Percentiles rank a stretch among this genome's conserved stretches.
Conservation (phyloP, 2,797 vertebrate genomes). For the Falco concolor region DNA sequence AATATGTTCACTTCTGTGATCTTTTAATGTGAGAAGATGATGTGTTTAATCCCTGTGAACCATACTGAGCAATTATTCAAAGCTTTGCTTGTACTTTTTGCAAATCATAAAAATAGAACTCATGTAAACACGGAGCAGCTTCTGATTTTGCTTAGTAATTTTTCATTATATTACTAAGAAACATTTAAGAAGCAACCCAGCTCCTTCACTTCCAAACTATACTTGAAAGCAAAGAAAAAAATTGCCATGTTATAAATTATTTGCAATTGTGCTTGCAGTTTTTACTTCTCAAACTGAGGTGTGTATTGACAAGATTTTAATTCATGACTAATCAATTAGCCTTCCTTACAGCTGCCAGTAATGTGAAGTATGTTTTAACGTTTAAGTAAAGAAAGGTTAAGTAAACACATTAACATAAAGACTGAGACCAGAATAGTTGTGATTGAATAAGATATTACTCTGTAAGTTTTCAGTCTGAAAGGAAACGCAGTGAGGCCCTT, state of each 20-base stretch:
- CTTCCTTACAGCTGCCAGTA: not conserved
- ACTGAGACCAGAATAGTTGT: not conserved
- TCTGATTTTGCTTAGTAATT: conserved; percentile 16
- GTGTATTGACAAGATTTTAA: not conserved
- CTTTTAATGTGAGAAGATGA: conserved; percentile 12
- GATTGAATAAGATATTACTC: not conserved
- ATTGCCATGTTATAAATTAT: not conserved
- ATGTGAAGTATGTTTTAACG: not conserved
- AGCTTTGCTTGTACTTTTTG: conserved; percentile 44
- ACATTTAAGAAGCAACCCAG: not conserved
- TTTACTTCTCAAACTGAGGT: not conserved
- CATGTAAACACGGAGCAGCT: not conserved
- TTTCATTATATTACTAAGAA: not conserved
- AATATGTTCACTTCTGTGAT: not conserved
- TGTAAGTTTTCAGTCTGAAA: not conserved
- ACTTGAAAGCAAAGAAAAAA: not conserved
- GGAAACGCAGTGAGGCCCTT: not conserved
- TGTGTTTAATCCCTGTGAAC: conserved; percentile 21
- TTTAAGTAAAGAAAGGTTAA: not conserved
- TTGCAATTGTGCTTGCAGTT: not conserved
- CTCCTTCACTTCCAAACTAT: not conserved
- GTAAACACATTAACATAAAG: not conserved
- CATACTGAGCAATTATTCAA: not conserved
- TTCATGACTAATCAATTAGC: not conserved
- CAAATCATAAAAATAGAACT: conserved; percentile 40